Base-by-base conservation (phyloP, 2,888 invertebrate genomes). In the Nyleta sp. region DNA sequence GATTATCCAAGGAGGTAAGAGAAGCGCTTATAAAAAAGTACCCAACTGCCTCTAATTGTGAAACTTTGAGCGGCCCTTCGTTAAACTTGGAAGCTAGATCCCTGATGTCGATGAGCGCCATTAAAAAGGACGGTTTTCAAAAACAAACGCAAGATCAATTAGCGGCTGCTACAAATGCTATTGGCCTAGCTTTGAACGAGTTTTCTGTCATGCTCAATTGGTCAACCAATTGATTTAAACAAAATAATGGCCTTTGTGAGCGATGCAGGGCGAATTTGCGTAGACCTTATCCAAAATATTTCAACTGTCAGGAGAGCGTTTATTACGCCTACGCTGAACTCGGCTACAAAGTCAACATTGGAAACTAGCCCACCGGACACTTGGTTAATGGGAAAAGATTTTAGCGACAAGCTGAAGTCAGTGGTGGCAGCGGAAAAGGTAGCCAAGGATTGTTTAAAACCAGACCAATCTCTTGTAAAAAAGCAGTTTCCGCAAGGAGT, bases 41-140 rank as follows among this genome's bases (percentile, higher is more conserved):
- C 42, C 53, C 53, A 10, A 18, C 17, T 7, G 17, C 68, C 7
- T 31, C 28, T 15, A 72, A 72, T 28, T 72, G 15, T 20, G 15
- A 44, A 8, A 3, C 13, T 0, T 38, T 62, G 10, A 17, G 10
- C 0, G 55, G 24, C 1, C 62, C 72, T 3, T 4, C 1, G 0
- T 11, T 72, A 10, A 71, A 71, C 18, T 7, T 52, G 3, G 60
- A 71, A 35, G 31, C 44, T 1, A 53, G 44, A 35, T 0, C 64
- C 1, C 13, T 64, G 8, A 64, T 73, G 64, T 57, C 64, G 0
- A 2, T n/a, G 2, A 35, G 48, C 10, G 55, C 73, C 7, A 17
- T 55, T 3, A 64, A 48, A 15, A 57, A 62, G n/a, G 64, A 73
- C 38, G 5, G 20, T 0, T 15, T 13, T 11, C 72, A 64, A 13